phyloP scores from a whole-genome alignment of 37 sponge, comb jelly and placozoan species.

The Corticium candelabrum region DNA sequence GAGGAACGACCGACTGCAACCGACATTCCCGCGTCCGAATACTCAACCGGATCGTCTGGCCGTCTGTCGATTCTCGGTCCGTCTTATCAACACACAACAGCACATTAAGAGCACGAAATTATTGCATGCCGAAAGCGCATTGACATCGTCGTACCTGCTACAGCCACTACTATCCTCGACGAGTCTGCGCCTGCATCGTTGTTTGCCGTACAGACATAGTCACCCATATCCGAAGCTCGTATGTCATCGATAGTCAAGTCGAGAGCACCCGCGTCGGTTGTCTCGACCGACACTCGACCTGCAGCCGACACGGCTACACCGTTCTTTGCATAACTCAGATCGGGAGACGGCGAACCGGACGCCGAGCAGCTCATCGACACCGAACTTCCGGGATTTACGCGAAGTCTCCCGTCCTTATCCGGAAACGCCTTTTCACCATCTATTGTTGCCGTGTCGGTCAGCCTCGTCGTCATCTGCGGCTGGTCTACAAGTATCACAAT shows the following conservation, averaged over 20 bases:
- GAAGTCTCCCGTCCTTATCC: neutral
- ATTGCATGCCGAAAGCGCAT: no score
- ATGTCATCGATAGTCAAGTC: no score
- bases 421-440: neutral
- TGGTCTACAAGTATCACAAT: neutral
- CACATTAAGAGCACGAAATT: no score
- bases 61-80: neutral
- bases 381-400: neutral
- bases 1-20: neutral
- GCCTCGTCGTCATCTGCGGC: neutral
- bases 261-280: no score
- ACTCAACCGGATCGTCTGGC: neutral
- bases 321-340: neutral
- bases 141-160: no score
- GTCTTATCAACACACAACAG: no score
- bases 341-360: neutral
- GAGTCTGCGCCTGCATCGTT: no score
- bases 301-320: neutral
- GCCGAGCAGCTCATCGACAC: neutral
- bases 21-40: neutral
- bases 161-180: no score
- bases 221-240: no score
- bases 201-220: no score
- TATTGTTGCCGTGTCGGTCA: neutral
- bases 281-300: neutral